Evolutionary conservation across 2,888 invertebrate genomes (phyloP), one percentile per base, ranked within the genome.

Genomic region (Nysson spinosus): DNA sequence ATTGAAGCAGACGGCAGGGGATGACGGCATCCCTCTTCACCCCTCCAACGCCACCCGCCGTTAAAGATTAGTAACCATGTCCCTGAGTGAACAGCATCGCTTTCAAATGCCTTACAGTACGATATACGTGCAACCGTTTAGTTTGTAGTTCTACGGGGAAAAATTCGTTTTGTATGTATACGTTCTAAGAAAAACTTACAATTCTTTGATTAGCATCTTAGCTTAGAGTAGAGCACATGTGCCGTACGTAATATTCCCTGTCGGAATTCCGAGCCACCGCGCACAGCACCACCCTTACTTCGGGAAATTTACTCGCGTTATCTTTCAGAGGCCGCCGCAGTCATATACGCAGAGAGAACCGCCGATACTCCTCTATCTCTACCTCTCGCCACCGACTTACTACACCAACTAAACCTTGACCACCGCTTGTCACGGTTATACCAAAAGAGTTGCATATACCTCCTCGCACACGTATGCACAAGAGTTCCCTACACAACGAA

Each of bases 131-230:
- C 26, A 30, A 42, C 39, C 17, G 40, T 39, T 32, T 40, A 32
- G n/a, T n/a, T 35, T 34, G 20, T 2, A 6, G 7, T n/a, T 11
- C 37, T 1, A 19, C 6, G n/a, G 30, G 14, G n/a, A 52, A n/a
- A n/a, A n/a, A n/a, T n/a, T n/a, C n/a, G n/a, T n/a, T n/a, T n/a
- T n/a, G n/a, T n/a, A n/a, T n/a, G n/a, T n/a, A n/a, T n/a, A n/a
- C n/a, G n/a, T n/a, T n/a, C n/a, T n/a, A n/a, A n/a, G n/a, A 12
- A 20, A 3, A 63, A 85, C 86, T 86, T 70, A 87, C 86, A 77
- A 87, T 84, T 87, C 86, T 67, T 85, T 87, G 83, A 87, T 87
- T 74, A 86, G 84, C 86, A 87, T 86, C 73, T 84, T 67, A 77
- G 79, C 60, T 74, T n/a, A n/a, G 68, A 70, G 73, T 66, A 68